Evolutionary conservation across 2,888 invertebrate species (phyloP).

Genomic region (Pheosia tremula): DNA sequence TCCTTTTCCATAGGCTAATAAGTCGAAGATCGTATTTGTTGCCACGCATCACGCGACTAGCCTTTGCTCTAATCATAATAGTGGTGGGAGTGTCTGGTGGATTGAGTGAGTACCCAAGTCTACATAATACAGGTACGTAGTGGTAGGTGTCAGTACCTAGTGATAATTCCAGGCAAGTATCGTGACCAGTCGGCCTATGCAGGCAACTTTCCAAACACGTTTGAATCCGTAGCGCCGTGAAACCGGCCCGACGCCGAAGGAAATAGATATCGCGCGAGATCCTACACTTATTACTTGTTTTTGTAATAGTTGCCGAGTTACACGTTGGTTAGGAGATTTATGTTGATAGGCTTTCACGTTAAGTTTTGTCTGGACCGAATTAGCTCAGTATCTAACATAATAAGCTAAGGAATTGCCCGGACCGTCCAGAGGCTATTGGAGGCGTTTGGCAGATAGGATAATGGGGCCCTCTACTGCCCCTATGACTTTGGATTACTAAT

Average conservation of each 20-base stretch:
- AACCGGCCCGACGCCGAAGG: constrained; percentile 38
- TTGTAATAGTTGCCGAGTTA: background rate
- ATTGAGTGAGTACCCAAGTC: too few relatives aligned
- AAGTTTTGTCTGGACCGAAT: background rate
- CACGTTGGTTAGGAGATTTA: background rate
- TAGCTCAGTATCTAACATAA: too few relatives aligned
- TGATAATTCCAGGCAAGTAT: constrained; percentile 24
- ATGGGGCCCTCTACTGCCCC: too few relatives aligned
- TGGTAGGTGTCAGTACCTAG: background rate
- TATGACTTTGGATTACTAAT: too few relatives aligned
- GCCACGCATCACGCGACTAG: too few relatives aligned
- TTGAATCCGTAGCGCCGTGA: constrained; percentile 64
- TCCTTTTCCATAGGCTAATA: too few relatives aligned
- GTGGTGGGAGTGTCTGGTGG: too few relatives aligned
- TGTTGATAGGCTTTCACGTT: background rate
- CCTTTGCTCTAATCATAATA: too few relatives aligned
- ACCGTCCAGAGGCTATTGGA: too few relatives aligned
- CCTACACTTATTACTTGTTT: constrained; percentile 12
- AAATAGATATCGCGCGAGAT: constrained; percentile 42
- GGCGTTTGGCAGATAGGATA: too few relatives aligned
- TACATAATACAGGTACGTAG: background rate
- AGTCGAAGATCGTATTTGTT: too few relatives aligned
- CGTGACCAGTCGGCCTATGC: constrained; percentile 56
- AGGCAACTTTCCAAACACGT: constrained; percentile 74
- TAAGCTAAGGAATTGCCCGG: too few relatives aligned